Evolutionary conservation across 2,113 vertebrate genomes (phyloP).

Genomic region (Zootoca vivipara): DNA sequence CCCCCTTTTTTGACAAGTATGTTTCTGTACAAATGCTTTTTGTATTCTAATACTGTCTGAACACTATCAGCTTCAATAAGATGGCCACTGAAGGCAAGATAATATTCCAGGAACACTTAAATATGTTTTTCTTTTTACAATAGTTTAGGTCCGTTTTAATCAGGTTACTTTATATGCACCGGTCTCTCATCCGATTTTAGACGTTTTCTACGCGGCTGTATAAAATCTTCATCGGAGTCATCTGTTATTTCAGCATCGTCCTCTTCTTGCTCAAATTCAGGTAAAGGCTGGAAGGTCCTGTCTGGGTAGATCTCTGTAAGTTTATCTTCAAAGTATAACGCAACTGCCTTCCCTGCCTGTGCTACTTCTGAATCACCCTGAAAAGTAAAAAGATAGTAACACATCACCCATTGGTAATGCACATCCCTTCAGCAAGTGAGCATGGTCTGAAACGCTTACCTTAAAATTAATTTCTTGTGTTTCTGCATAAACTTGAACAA

Average conservation of each 20-base stretch:
- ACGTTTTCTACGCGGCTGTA: conserved; percentile 94
- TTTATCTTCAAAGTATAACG: conserved; percentile 95
- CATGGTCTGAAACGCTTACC: conserved; percentile 95
- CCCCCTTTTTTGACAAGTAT: conserved; percentile 76
- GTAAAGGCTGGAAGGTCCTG: conserved; percentile 89
- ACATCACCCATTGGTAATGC: conserved; percentile 81
- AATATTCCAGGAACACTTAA: conserved; percentile 83
- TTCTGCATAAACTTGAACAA: conserved; percentile 99
- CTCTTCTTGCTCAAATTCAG: conserved; percentile 86
- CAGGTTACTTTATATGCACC: conserved; percentile 92
- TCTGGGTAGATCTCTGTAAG: conserved; percentile 91
- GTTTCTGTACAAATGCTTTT: conserved; percentile 78
- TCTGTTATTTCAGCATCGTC: conserved; percentile 88
- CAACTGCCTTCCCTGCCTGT: conserved; percentile 93
- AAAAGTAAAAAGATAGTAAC: conserved; percentile 76
- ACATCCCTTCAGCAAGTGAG: conserved; percentile 88
- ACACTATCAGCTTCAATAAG: conserved; percentile 80
- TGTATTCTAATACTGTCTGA: conserved; percentile 82
- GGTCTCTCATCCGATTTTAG: conserved; percentile 96
- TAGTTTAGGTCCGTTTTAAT: conserved; percentile 71
- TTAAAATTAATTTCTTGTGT: conserved; percentile 99
- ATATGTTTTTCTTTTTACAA: conserved; percentile 77
- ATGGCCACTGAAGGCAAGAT: conserved; percentile 76
- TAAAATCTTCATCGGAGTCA: conserved; percentile 94
- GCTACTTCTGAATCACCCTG: conserved; percentile 98